These are phyloP conservation scores for Acromyrmex heyeri DNA, from an alignment of 1,140 invertebrate species.

Conservation along the genomic window DNA sequence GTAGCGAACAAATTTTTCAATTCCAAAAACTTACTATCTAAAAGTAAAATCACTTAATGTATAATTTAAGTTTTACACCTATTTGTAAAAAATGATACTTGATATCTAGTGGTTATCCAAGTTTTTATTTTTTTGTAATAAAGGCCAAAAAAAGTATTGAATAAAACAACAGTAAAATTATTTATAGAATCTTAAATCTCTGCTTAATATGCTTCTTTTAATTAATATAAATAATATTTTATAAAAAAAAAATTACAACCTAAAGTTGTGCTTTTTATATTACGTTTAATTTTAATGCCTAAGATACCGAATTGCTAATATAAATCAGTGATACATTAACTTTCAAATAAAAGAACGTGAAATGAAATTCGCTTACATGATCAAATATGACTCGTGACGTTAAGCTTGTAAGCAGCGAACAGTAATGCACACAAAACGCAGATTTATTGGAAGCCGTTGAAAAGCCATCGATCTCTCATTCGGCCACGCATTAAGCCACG, in stretches of 20 bases:
- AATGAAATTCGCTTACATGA: not conserved
- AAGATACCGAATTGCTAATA: not conserved
- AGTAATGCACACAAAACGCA: conserved; percentile 21
- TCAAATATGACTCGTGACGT: conserved; percentile 3
- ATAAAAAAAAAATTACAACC: not conserved
- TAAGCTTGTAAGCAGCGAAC: not conserved
- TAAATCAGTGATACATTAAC: not conserved
- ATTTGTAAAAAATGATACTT: conserved; percentile 1
- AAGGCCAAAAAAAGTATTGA: not conserved
- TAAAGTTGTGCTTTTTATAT: not conserved
- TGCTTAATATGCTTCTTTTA: not conserved
- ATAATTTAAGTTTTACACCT: not conserved
- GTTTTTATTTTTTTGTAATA: not conserved
- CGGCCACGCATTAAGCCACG: conserved; percentile 16
- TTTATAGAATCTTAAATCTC: not conserved
- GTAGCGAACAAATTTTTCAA: not conserved
- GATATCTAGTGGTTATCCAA: not conserved
- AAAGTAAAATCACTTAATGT: not conserved
- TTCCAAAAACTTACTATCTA: conserved; percentile 6
- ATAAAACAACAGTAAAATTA: not conserved
- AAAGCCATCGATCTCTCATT: conserved; percentile 23
- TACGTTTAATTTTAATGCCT: not conserved
- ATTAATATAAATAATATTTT: not conserved
- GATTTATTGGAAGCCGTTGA: conserved; percentile 50
- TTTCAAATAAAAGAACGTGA: not conserved